Evolutionary conservation across 1,140 invertebrate species (phyloP), one percentile per base, ranked within the genome.

Genomic region (Uloborus diversus): DNA sequence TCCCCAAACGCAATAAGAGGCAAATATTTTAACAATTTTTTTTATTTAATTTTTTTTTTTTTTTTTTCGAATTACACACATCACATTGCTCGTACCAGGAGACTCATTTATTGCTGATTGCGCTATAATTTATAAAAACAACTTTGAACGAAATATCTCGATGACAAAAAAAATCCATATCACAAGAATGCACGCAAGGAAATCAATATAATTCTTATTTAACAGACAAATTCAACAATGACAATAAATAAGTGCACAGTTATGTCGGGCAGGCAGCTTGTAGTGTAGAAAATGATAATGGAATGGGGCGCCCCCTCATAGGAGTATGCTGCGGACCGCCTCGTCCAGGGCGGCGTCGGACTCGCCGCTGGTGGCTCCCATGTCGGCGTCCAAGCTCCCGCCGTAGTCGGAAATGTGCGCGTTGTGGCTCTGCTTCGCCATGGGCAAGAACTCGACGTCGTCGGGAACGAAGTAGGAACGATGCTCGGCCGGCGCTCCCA

Each of bases 401-500:
- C 71, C 62, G 37, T 69, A 69, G 32, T 65, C 61, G 37, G 53
- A 25, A 4, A 61, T 28, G 75, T 68, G 56, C 32, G 35, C 35
- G 51, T 79, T 51, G 32, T 59, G 57, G 32, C 35, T 27, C 33
- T 62, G 32, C 37, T 49, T 49, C 11, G 57, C 42, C 42, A 51
- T 11, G 11, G 69, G 62, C 61, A 69, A 53, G 32, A 71, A 76
- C 30, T 81, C 65, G 56, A 14, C 42, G 13, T 49, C 70, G n/a
- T 33, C 62, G 23, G 42, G 56, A 30, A 35, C 59, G 20, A 49
- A 69, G n/a, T 51, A 68, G 28, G 49, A 59, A 62, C 28, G n/a
- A 49, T 32, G 30, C 53, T 85, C 82, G 75, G 89, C 88, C 83
- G 92, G 92, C 78, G 93, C 85, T 86, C 92, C 93, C 30, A 93